phyloP scores from a whole-genome alignment of 2,113 vertebrate species.

The Turdus rufiventris region DNA sequence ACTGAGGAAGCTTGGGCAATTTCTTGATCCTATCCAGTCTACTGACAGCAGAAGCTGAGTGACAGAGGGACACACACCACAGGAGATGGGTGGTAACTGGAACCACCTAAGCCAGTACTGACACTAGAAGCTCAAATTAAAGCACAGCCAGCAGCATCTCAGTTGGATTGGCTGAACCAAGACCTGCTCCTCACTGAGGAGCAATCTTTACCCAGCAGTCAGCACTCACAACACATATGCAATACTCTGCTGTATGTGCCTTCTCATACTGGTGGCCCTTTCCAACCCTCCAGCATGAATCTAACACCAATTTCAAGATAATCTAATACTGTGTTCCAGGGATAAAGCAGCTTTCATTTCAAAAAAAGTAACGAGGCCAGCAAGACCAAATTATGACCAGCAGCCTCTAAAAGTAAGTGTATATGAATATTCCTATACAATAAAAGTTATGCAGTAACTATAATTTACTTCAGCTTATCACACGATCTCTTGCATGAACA shows the following conservation, averaged over 20 bases:
- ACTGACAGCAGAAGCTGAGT: background rate
- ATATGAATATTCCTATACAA: background rate
- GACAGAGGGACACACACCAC: background rate
- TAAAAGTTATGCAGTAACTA: background rate
- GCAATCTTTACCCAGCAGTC: background rate
- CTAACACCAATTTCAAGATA: background rate
- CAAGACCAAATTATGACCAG: background rate
- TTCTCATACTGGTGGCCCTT: rapidly evolving
- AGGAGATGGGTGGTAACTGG: background rate
- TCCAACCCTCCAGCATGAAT: background rate
- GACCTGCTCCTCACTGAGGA: background rate
- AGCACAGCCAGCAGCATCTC: background rate
- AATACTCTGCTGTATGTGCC: background rate
- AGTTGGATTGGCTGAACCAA: background rate
- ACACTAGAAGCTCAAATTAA: background rate
- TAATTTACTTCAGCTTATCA: background rate
- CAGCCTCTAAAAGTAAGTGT: background rate
- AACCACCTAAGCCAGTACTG: background rate
- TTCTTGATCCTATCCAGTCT: background rate
- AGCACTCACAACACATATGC: rapidly evolving
- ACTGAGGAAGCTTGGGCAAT: background rate
- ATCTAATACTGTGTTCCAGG: background rate
- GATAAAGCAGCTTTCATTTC: background rate
- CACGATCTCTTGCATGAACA: background rate
- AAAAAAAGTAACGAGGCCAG: background rate